phyloP scores from a whole-genome alignment of 2,797 vertebrate genomes.

The Schizothorax lantsangensis region DNA sequence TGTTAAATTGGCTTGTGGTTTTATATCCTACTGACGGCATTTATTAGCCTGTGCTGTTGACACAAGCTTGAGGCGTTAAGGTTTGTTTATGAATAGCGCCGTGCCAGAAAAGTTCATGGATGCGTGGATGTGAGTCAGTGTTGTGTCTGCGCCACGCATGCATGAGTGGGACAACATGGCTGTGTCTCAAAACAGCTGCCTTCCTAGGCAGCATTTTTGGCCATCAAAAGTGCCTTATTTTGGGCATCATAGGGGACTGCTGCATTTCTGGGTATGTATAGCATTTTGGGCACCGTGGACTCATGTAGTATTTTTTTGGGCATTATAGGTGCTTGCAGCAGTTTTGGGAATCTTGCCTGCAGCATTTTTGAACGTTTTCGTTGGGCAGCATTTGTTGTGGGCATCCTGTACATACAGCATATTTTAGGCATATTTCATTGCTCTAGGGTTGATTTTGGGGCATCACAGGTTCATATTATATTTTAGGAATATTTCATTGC shows the following conservation, averaged over 20 bases:
- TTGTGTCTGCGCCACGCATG: slow-evolving; percentile 51
- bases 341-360: background rate
- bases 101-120: slow-evolving; percentile 42
- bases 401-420: background rate
- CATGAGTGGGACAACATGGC: slow-evolving; percentile 13
- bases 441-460: background rate
- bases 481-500: background rate
- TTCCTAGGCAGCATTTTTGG: slow-evolving; percentile 10
- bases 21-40: background rate
- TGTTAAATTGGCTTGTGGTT: slow-evolving; percentile 5
- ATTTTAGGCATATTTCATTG: background rate
- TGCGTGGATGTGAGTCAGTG: slow-evolving; percentile 36
- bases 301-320: background rate
- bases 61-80: background rate
- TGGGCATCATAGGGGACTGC: background rate
- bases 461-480: background rate
- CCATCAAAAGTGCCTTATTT: background rate
- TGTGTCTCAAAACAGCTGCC: slow-evolving; percentile 13
- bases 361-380: background rate
- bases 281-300: background rate
- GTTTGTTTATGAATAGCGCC: slow-evolving; percentile 26
- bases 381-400: background rate
- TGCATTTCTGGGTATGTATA: background rate
- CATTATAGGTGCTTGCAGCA: background rate
- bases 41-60: background rate